Evolutionary conservation across 64 coral and sea anemone genomes (phyloP).

Genomic region (Orbicella faveolata): DNA sequence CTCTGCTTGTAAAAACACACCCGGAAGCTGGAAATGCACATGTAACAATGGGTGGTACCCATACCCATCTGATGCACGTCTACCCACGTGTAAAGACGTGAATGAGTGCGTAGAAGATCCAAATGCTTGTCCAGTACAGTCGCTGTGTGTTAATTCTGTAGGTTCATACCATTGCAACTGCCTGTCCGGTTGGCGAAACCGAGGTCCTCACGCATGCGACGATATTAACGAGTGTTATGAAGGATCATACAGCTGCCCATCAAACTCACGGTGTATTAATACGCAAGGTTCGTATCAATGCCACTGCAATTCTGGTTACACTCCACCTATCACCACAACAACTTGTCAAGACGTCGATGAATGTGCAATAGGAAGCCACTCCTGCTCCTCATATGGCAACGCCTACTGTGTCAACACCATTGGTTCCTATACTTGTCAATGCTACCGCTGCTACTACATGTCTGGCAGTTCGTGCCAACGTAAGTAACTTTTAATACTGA

Average conservation of each 20-base stretch:
- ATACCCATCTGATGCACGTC: slow-evolving; percentile 43
- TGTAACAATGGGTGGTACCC: slow-evolving; percentile 76
- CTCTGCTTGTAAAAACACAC: slow-evolving; percentile 55
- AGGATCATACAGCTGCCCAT: slow-evolving; percentile 47
- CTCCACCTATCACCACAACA: slow-evolving; percentile 29
- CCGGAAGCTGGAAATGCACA: slow-evolving; percentile 68
- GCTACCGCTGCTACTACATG: slow-evolving; percentile 50
- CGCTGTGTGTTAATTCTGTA: slow-evolving; percentile 58
- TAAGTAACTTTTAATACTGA: neutral
- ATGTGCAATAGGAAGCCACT: slow-evolving; percentile 37
- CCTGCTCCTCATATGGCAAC: slow-evolving; percentile 40
- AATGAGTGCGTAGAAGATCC: slow-evolving; percentile 67
- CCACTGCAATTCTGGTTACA: slow-evolving; percentile 55
- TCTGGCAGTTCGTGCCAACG: slow-evolving; percentile 30
- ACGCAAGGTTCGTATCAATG: slow-evolving; percentile 60
- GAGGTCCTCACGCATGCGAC: slow-evolving; percentile 51
- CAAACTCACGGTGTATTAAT: slow-evolving; percentile 55
- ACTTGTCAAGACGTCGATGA: slow-evolving; percentile 58
- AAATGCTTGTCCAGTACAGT: slow-evolving; percentile 50
- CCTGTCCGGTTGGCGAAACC: slow-evolving; percentile 55
- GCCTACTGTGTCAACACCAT: slow-evolving; percentile 63
- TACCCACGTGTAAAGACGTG: slow-evolving; percentile 61
- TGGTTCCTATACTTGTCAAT: slow-evolving; percentile 62
- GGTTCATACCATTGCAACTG: slow-evolving; percentile 72
- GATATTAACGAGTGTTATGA: slow-evolving; percentile 57